Base-by-base conservation (phyloP, 2,888 invertebrate genomes). In the Sarcophaga caerulescens region DNA sequence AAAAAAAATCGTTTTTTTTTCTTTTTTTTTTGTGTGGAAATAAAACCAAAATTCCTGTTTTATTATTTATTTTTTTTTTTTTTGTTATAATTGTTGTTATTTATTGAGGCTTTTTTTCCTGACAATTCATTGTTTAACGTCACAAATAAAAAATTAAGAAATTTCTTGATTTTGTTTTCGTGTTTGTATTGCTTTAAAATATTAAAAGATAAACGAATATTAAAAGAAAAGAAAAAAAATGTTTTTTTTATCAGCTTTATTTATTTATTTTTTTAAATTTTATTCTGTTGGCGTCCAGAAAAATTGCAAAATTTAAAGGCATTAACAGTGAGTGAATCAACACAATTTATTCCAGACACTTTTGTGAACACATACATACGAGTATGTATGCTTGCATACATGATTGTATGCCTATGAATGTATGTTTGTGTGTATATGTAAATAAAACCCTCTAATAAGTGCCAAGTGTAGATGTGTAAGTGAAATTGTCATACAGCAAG, bases 41-140 rank as follows among this genome's bases (percentile, higher is more conserved):
- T 66, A 35, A 71, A 76, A 23, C n/a, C 75, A 57, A 17, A 69
- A 65, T 76, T 81, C 70, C 70, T 65, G 70, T 71, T 80, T 68
- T n/a, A n/a, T 65, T 76, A 19, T 44, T 57, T 23, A 59, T 19
- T 23, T 25, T 6, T 17, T 52, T 57, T 44, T 62, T 63, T 21
- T 70, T 44, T 65, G n/a, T 47, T 44, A 12, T 77, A 35, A 81
- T 35, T 47, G 66, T 19, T 47, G 59, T 65, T 59, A 21, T 19
- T 47, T 45, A 66, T n/a, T 35, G n/a, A 66, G n/a, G 66, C 52
- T 52, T 52, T 52, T 52, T 52, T 52, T 52, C 17, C 4, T 52
- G 52, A 35, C 35, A 35, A 35, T 35, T 35, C 52, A 52, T 52
- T 52, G 12, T 52, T 52, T 52, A 52, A 14, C 17, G 52, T 17